These are phyloP conservation scores for Dicaeum eximium DNA, from an alignment of 2,113 vertebrate species.

Conservation along the genomic window DNA sequence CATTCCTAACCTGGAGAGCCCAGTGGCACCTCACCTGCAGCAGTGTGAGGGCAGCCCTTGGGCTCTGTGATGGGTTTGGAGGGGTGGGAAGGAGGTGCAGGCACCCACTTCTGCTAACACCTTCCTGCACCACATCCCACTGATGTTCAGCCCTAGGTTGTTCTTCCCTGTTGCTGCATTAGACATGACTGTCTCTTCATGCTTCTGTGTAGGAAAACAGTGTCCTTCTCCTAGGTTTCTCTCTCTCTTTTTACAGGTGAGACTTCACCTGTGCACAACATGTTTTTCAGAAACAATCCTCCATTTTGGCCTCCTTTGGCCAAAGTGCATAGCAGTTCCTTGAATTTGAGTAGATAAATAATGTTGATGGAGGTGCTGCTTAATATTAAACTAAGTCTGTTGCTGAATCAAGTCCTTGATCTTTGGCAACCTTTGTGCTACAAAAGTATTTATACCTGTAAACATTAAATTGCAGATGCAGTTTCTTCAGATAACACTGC, in stretches of 20 bases:
- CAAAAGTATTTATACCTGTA: neutral
- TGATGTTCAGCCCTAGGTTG: rapidly evolving
- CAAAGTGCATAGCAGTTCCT: neutral
- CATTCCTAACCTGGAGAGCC: neutral
- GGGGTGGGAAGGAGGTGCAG: neutral
- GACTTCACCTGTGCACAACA: rapidly evolving
- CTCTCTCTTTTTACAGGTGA: neutral
- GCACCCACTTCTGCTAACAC: neutral
- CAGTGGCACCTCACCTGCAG: rapidly evolving
- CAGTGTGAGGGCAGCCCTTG: rapidly evolving
- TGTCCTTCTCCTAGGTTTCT: neutral
- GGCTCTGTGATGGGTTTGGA: neutral
- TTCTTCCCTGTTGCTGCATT: neutral
- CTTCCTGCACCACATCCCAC: neutral
- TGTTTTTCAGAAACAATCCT: neutral
- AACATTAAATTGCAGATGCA: neutral
- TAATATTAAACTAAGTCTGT: neutral
- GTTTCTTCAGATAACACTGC: neutral
- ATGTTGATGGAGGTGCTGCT: neutral
- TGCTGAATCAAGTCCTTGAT: neutral
- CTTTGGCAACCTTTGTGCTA: slow-evolving; percentile 7
- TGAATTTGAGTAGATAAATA: neutral
- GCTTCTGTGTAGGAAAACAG: neutral
- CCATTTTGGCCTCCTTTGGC: neutral
- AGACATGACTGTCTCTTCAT: neutral